These are phyloP conservation scores for Scaptomyza cyrtandrae DNA, from an alignment of 2,888 invertebrate genomes.

Conservation along the genomic window DNA sequence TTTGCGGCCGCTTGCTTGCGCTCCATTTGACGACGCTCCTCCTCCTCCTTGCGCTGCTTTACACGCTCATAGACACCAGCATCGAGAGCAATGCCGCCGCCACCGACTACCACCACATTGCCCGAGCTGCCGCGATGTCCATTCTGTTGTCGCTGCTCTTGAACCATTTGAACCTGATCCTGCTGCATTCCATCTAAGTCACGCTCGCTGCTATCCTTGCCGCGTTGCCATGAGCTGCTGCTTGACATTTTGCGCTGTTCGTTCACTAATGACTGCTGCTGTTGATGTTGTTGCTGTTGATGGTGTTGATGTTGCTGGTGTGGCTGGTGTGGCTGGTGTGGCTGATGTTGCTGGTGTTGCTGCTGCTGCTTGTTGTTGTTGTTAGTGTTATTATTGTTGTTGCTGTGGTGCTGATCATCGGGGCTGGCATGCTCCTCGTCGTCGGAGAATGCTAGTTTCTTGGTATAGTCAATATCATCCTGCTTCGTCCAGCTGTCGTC, in stretches of 20 bases:
- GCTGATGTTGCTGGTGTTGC: constrained; percentile 33
- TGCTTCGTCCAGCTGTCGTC: constrained; percentile 96
- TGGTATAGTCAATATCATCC: constrained; percentile 97
- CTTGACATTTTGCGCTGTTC: constrained; percentile 58
- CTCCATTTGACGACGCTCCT: constrained; percentile 91
- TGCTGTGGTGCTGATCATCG: constrained; percentile 66
- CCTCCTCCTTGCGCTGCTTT: constrained; percentile 93
- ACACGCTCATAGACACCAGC: constrained; percentile 93
- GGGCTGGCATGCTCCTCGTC: constrained; percentile 88
- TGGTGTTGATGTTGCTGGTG: constrained; percentile 11
- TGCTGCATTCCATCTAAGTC: constrained; percentile 49
- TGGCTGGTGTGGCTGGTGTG: constrained; percentile 57
- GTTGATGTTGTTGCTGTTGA: constrained; percentile 48
- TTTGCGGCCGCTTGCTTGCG: constrained; percentile 87
- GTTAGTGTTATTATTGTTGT: constrained; percentile 17
- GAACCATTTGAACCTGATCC: constrained; percentile 48
- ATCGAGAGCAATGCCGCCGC: constrained; percentile 85
- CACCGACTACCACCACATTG: constrained; percentile 51
- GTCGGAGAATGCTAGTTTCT: constrained; percentile 97
- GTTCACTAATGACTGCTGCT: constrained; percentile 34
- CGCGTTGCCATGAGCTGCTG: constrained; percentile 66
- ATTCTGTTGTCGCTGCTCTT: constrained; percentile 82
- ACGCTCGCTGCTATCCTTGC: constrained; percentile 58
- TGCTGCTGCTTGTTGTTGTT: too few species aligned
- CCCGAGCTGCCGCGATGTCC: constrained; percentile 84